phyloP scores from a whole-genome alignment of 2,888 invertebrate species.

The Ochropleura plecta region DNA sequence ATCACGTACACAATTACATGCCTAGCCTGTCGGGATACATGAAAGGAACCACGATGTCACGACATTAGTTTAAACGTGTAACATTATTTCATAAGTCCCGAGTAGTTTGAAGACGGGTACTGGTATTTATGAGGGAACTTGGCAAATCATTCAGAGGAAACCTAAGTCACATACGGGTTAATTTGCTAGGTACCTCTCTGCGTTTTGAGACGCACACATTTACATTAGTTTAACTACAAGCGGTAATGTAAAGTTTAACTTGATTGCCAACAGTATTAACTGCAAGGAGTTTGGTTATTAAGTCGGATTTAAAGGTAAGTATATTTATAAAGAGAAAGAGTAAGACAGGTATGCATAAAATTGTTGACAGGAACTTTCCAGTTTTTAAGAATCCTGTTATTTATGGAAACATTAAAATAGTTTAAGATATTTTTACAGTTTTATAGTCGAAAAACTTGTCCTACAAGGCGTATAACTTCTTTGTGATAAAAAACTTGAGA shows the following conservation, averaged over 20 bases:
- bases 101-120: slow-evolving; percentile 34
- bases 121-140: slow-evolving; percentile 58
- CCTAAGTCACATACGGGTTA: slow-evolving; percentile 66
- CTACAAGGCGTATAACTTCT: not conserved
- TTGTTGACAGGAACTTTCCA: not conserved
- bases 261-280: slow-evolving; percentile 61
- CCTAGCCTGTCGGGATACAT: slow-evolving; percentile 5
- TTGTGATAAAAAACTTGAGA: not conserved
- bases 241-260: slow-evolving; percentile 70
- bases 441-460: not conserved
- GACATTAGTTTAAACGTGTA: slow-evolving; percentile 42
- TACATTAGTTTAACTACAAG: slow-evolving; percentile 71
- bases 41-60: slow-evolving; percentile 37
- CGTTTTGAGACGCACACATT: slow-evolving; percentile 67
- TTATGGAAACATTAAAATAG: not conserved
- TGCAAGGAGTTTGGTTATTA: slow-evolving; percentile 49
- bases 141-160: slow-evolving; percentile 69
- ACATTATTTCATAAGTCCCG: slow-evolving; percentile 48
- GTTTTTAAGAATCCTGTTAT: not conserved
- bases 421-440: slow-evolving; percentile 1
- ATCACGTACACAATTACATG: slow-evolving; percentile 41
- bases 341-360: not conserved
- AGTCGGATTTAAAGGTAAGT: slow-evolving; percentile 28
- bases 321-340: not conserved
- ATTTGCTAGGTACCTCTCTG: slow-evolving; percentile 72